Evolutionary conservation across 2,797 vertebrate species (phyloP), one percentile per base, ranked within the genome.

Genomic region (Fratercula arctica): DNA sequence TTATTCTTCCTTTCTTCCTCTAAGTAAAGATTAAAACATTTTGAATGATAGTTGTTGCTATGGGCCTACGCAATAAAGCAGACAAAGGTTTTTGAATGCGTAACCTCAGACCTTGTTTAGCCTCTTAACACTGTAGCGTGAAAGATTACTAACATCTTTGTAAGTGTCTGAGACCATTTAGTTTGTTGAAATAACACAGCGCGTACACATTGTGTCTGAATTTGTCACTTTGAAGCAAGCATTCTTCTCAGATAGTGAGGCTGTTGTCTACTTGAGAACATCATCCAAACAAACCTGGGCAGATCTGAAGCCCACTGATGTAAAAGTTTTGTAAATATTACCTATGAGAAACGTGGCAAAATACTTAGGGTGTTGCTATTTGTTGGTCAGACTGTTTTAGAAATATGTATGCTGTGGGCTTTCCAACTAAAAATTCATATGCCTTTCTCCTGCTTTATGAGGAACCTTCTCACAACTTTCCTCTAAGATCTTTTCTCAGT

Each of bases 191-290:
- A 16, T 69, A 35, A 28, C 20, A 13, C 13, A 41, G 35, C 2
- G 0, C 0, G 0, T 76, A 57, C 11, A 61, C 10, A 3, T 17
- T 25, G 24, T 37, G 29, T 41, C 75, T 63, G 35, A 69, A n/a
- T 63, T 35, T 61, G 43, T 85, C 64, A 7, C 18, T 77, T 25
- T 15, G 56, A 64, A 80, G 48, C 31, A 74, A 43, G 56, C 8
- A 18, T 19, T 51, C 41, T 45, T 61, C 57, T 68, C 23, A 6
- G 41, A 16, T 23, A 51, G 16, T 4, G 29, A 24, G 29, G 26
- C 25, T 0, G 0, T 68, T 43, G 57, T 48, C 45, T 82, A 0
- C 75, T 31, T 43, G 35, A 28, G n/a, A 64, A 4, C 21, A 19
- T 41, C 2, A 3, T 43, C 33, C 63, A 20, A 25, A n/a, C 11